phyloP scores from a whole-genome alignment of 2,113 vertebrate species.

The Zonotrichia leucophrys region DNA sequence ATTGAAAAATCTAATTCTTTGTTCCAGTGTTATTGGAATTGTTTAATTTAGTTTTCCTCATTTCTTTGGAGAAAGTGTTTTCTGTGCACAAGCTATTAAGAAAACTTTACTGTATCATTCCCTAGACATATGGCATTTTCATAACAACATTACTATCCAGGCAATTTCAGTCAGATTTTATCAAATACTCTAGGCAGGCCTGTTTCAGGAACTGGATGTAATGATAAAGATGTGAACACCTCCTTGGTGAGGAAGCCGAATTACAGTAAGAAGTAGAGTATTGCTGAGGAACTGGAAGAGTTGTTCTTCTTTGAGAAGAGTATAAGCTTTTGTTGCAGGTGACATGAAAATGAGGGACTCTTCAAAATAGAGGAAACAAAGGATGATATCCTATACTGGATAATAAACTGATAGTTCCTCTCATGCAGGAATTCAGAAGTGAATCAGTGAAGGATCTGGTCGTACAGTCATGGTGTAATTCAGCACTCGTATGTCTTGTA shows the following conservation, averaged over 20 bases:
- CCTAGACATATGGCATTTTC: background rate
- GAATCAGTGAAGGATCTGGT: background rate
- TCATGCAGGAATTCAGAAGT: background rate
- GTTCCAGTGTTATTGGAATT: background rate
- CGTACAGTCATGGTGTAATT: background rate
- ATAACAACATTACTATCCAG: background rate
- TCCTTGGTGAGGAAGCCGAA: background rate
- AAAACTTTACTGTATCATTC: background rate
- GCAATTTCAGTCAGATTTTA: slow-evolving; percentile 4
- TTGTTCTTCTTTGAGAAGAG: background rate
- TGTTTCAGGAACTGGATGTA: background rate
- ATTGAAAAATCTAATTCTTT: slow-evolving; percentile 2
- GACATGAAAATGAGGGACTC: background rate
- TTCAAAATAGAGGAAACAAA: background rate
- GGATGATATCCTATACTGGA: background rate
- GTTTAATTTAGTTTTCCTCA: background rate
- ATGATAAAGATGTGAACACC: background rate
- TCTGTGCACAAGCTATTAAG: background rate
- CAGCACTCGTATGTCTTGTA: background rate
- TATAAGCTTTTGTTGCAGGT: background rate
- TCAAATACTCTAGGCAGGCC: background rate
- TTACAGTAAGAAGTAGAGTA: background rate
- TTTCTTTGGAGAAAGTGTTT: background rate
- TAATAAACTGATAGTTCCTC: background rate
- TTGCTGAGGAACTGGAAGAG: background rate